Conservation (phyloP, 2,888 invertebrate genomes). For the Lycia hirtaria region DNA sequence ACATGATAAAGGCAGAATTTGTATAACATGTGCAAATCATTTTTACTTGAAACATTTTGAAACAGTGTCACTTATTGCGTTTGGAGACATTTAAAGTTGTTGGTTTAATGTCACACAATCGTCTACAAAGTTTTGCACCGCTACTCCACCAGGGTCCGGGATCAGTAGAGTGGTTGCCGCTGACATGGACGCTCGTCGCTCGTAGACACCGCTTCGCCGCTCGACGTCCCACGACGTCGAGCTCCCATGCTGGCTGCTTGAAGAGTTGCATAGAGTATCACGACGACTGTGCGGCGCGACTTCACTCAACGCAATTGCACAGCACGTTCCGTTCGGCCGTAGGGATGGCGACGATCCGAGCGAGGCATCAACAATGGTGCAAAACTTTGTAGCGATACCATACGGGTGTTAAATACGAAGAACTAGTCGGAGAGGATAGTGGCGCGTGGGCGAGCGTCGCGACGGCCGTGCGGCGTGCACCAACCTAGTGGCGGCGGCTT, state of each 20-base stretch:
- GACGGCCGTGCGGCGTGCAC: constrained; percentile 77
- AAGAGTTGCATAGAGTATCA: constrained; percentile 18
- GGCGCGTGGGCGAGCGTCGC: constrained; percentile 71
- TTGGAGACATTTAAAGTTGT: constrained; percentile 26
- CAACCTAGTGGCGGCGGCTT: constrained; percentile 82
- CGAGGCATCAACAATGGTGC: constrained; percentile 57
- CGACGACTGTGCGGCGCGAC: constrained; percentile 12
- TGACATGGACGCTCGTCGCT: constrained; percentile 8
- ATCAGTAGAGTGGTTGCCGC: constrained; percentile 2
- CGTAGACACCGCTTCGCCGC: constrained; percentile 5
- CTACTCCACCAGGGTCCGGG: constrained; percentile 53
- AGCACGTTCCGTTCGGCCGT: constrained; percentile 22
- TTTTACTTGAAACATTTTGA: constrained; percentile 27
- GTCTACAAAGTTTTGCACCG: constrained; percentile 86
- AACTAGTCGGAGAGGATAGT: constrained; percentile 65
- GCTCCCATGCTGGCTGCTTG: constrained; percentile 1
- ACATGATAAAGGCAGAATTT: constrained; percentile 6
- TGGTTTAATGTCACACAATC: constrained; percentile 50
- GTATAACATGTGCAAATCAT: constrained; percentile 1
- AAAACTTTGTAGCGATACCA: constrained; percentile 84
- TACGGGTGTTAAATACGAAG: constrained; percentile 59
- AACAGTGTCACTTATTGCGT: constrained; percentile 20
- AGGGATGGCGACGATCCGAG: constrained; percentile 27
- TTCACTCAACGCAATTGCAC: constrained; percentile 12
- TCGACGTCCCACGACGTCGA: constrained; percentile 11